Base-by-base conservation (phyloP, 2,113 vertebrate genomes). In the Chitala chitala region DNA sequence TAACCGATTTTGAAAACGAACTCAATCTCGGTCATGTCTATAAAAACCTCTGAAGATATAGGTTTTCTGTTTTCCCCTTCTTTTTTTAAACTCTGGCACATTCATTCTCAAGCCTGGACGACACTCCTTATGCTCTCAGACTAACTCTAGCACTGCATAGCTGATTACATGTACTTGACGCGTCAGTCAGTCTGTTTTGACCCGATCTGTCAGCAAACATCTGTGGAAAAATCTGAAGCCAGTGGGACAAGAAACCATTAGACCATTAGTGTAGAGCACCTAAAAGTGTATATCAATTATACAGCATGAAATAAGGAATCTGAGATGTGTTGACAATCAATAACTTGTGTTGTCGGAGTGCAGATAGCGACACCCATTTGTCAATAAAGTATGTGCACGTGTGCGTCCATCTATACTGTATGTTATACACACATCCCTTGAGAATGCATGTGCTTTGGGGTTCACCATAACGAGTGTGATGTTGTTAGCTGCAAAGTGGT, bases 381-480 rank as follows among this genome's bases (percentile, higher is more conserved):
- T 81, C 82, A 78, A 79, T 81, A 77, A 78, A 78, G 69, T 78
- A 26, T 81, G 71, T 77, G 81, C 74, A 75, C 77, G 71, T 78
- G 66, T 77, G 76, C 73, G 75, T 75, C 77, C 79, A 5, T 81
- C 76, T 78, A 22, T 66, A 44, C 44, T 5, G 40, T 20, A 8
- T 63, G 17, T 63, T 66, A 26, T 15, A 36, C 5, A 54, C 13
- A 5, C 51, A 7, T 12, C 56, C 56, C 10, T 48, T 24, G 46
- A 61, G 78, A 81, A 71, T 73, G 48, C 12, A 56, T 68, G 42
- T 55, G 73, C 53, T 59, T 55, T 78, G 61, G 56, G 75, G 72
- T 77, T 78, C 77, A 73, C 78, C 79, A 66, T 40, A 24, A 74
- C 78, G 75, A 77, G 80, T 86, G 78, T 78, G 71, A 82, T 83